A percentile compares a stretch with the other conserved stretches of the same genome.
These are phyloP conservation scores for Cepaea hortensis DNA, from an alignment of 2,888 invertebrate genomes.

Conservation along the genomic window DNA sequence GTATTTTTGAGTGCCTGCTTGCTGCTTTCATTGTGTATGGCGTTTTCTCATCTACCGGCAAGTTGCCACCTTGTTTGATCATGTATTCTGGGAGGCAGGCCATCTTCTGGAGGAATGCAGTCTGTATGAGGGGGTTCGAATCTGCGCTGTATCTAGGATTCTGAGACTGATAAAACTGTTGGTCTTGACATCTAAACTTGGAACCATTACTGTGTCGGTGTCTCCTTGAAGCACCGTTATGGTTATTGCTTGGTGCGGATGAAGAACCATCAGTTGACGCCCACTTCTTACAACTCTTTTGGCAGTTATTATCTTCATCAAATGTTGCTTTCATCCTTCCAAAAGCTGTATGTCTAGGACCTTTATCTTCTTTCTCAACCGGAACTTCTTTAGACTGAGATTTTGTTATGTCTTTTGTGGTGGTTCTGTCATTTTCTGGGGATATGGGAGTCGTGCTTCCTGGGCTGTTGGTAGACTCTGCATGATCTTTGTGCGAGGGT, in stretches of 20 bases:
- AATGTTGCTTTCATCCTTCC: background rate
- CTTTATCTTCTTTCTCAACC: slow-evolving; percentile 1
- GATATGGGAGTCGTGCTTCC: slow-evolving; percentile 14
- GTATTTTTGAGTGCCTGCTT: background rate
- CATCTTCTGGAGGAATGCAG: slow-evolving; percentile 35
- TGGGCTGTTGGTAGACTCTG: slow-evolving; percentile 9
- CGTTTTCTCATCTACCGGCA: background rate
- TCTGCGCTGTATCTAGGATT: slow-evolving; percentile 28
- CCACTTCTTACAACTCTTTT: background rate
- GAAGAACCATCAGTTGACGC: background rate
- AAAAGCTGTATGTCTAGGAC: background rate
- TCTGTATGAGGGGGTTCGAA: slow-evolving; percentile 5
- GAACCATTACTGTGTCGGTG: slow-evolving; percentile 14
- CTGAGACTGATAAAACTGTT: background rate
- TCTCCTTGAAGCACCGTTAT: background rate
- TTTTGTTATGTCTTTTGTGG: background rate
- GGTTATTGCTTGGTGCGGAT: background rate
- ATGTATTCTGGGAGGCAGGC: background rate
- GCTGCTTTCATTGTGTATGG: background rate
- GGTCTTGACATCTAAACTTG: slow-evolving; percentile 6
- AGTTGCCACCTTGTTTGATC: background rate
- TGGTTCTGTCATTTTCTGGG: background rate
- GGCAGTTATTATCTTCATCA: background rate
- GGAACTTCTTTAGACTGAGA: background rate
- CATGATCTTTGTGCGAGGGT: slow-evolving; percentile 18